These are phyloP conservation scores for Chloroceryle aenea DNA, from an alignment of 2,113 vertebrate genomes.

Conservation along the genomic window DNA sequence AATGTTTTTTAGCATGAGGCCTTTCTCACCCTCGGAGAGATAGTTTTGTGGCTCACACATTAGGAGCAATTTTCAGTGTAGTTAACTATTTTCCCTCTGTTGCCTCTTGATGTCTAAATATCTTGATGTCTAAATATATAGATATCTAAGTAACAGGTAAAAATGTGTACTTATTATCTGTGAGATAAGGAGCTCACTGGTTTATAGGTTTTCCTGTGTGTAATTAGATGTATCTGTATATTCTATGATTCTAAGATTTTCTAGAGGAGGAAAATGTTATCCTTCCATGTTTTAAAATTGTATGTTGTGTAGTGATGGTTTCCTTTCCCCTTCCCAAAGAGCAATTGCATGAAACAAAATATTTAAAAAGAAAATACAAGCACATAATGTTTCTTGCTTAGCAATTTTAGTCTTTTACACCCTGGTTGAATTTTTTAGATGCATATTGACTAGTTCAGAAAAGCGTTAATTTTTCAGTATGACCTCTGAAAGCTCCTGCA, in stretches of 20 bases:
- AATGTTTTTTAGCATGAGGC: conserved; percentile 3
- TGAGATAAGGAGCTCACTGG: neutral
- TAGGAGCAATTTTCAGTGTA: neutral
- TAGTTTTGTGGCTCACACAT: neutral
- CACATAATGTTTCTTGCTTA: neutral
- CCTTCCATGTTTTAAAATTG: neutral
- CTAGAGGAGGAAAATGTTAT: neutral
- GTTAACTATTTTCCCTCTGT: conserved; percentile 34
- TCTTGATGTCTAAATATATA: neutral
- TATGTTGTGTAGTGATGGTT: neutral
- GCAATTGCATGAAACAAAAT: neutral
- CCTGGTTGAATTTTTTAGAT: neutral
- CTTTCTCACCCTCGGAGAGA: conserved; percentile 36
- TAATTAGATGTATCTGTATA: neutral
- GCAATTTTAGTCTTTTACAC: neutral
- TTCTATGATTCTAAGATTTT: neutral
- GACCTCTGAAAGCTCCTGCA: neutral
- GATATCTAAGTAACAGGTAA: neutral
- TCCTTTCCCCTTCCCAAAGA: fast-evolving
- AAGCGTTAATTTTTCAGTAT: neutral
- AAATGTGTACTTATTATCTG: neutral
- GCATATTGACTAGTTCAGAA: conserved; percentile 2
- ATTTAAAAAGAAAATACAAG: neutral
- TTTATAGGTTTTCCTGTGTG: neutral
- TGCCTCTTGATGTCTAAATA: neutral